phyloP scores from a whole-genome alignment of 2,113 vertebrate species.

The Anseranas semipalmata region DNA sequence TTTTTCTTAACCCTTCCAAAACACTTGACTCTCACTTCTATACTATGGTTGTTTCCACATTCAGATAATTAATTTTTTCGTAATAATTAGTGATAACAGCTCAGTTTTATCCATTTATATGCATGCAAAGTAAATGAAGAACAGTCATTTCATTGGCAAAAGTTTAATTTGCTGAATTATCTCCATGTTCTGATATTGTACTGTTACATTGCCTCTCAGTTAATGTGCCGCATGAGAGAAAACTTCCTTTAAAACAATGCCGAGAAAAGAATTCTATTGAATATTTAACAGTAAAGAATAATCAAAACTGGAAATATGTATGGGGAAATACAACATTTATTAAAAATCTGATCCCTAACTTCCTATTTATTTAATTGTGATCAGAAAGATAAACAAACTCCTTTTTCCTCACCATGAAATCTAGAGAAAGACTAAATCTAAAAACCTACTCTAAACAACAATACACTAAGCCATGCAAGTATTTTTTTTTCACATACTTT shows the following conservation, averaged over 20 bases:
- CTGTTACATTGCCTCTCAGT: background rate
- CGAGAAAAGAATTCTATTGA: background rate
- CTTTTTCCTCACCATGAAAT: background rate
- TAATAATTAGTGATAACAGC: background rate
- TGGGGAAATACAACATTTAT: background rate
- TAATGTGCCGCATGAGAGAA: background rate
- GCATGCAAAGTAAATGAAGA: background rate
- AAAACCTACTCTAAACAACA: background rate
- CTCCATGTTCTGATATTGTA: background rate
- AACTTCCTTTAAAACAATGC: background rate
- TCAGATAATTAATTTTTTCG: background rate
- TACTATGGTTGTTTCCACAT: background rate
- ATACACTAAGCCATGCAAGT: background rate
- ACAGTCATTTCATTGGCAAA: background rate
- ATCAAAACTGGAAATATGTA: background rate
- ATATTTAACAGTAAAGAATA: background rate
- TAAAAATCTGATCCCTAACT: background rate
- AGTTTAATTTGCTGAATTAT: background rate
- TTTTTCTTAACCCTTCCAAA: background rate
- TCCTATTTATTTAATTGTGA: background rate
- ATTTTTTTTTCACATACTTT: background rate
- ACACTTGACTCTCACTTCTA: background rate
- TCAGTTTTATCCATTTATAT: background rate
- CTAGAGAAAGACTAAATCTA: background rate
- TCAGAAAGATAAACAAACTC: background rate